Base-by-base conservation (phyloP, 2,888 invertebrate genomes). In the Sarcophaga rosellei region DNA sequence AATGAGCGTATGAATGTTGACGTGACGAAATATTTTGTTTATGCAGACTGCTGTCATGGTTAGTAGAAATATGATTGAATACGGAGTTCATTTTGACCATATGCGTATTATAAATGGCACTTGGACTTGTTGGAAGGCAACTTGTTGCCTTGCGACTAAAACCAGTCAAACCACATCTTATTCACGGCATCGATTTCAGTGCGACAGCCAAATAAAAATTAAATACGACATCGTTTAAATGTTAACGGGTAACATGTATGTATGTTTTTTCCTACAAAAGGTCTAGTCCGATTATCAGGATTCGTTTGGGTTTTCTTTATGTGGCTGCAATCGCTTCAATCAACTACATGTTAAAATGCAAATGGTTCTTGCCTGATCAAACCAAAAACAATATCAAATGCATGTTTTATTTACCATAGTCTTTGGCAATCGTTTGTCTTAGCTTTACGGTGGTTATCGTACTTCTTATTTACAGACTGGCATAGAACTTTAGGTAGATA, bases 131-230 rank as follows among this genome's bases (percentile, higher is more conserved):
- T 79, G 72, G 57, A 62, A 59, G 25, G 45, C 76, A 85, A 83
- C 74, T 83, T 81, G 83, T 76, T 82, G 63, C 15, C 20, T 81
- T 69, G 21, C 69, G 59, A 74, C 80, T 25, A 17, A 82, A 81
- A 83, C 83, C 75, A 53, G 83, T 77, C 57, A n/a, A 35, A 47
- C 63, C 77, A 65, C 73, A 69, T 45, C 15, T 47, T 21, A 47
- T 23, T 66, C 59, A 25, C 17, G 15, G 15, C 53, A 11, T 15
- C 59, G 20, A 72, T 23, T 62, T 17, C 57, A 25, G n/a, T 15
- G 59, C 59, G n/a, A 59, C 61, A 59, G 35, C 25, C 57, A 35
- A 35, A 20, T 21, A 21, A 23, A 20, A 57, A 79, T 62, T 17
- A 53, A 5, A 15, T 17, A 5, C 76, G 73, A 69, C 59, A 66